These are phyloP conservation scores for Scaptomyza parva DNA, from an alignment of 2,888 invertebrate genomes.

Conservation along the genomic window DNA sequence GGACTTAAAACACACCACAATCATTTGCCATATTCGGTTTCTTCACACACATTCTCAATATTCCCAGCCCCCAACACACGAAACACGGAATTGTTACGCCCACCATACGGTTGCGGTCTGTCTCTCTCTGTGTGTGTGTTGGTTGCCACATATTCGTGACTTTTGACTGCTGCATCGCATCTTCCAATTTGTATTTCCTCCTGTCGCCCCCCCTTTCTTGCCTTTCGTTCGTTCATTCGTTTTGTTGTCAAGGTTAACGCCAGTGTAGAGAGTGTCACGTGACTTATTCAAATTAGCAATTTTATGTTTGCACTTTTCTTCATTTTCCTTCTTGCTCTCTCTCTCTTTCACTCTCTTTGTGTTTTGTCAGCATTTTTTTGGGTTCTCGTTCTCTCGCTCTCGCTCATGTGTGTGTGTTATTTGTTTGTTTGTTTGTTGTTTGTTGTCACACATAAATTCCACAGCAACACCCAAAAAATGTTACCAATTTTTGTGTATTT, in stretches of 20 bases:
- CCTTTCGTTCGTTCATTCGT: not conserved
- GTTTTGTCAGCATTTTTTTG: not conserved
- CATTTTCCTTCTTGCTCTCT: not conserved
- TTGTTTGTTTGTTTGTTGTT: slow-evolving; percentile 4
- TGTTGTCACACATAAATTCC: slow-evolving; percentile 48
- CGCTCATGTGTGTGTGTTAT: not conserved
- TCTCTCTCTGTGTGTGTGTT: no score
- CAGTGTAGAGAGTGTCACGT: slow-evolving; percentile 70
- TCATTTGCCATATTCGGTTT: slow-evolving; percentile 3
- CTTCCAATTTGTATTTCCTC: slow-evolving; percentile 31
- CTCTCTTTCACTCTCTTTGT: not conserved
- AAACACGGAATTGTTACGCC: no score
- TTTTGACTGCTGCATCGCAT: slow-evolving; percentile 24
- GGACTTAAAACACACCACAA: not conserved
- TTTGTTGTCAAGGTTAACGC: slow-evolving; percentile 42
- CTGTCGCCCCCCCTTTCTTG: not conserved
- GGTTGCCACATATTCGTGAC: slow-evolving; percentile 18
- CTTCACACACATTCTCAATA: not conserved
- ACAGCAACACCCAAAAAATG: slow-evolving; percentile 46
- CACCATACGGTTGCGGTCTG: no score
- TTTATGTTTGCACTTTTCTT: slow-evolving; percentile 70
- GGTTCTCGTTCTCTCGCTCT: not conserved
- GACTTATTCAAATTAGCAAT: slow-evolving; percentile 80
- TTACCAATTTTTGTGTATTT: slow-evolving; percentile 33
- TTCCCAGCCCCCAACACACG: not conserved